Evolutionary conservation across 1,140 invertebrate genomes (phyloP).

Genomic region (Helicorthomorpha holstii): DNA sequence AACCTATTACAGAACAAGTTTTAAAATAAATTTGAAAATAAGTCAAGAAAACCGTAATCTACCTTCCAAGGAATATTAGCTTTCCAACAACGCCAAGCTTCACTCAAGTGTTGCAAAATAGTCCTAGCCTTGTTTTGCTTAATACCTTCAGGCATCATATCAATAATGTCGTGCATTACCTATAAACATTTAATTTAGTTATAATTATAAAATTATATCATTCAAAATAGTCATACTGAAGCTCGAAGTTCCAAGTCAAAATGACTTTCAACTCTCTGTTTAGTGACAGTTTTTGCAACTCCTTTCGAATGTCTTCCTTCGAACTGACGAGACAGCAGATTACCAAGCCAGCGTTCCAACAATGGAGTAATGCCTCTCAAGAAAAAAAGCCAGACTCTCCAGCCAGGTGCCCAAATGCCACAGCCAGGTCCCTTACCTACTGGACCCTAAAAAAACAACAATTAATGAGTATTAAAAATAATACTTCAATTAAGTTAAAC

Average conservation of each 20-base stretch:
- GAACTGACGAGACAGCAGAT: slow-evolving; percentile 92
- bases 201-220: slow-evolving; percentile 14
- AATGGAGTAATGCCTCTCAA: slow-evolving; percentile 97
- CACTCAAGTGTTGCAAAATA: slow-evolving; percentile 95
- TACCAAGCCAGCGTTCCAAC: slow-evolving; percentile 94
- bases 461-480: slow-evolving; percentile 3
- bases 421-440: slow-evolving; percentile 98
- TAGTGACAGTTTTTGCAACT: slow-evolving; percentile 98
- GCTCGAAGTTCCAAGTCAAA: slow-evolving; percentile 96
- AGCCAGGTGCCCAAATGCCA: slow-evolving; percentile 98
- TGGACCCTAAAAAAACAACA: slow-evolving; percentile 48
- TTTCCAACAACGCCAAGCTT: slow-evolving; percentile 99
- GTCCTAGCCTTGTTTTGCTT: slow-evolving; percentile 99
- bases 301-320: slow-evolving; percentile 98
- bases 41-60: slow-evolving; percentile 1
- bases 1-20: slow-evolving; percentile 33
- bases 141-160: slow-evolving; percentile 99
- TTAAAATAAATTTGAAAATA: neutral
- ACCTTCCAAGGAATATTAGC: slow-evolving; percentile 99
- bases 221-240: slow-evolving; percentile 40
- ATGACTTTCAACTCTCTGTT: slow-evolving; percentile 97
- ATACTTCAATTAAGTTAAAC: slow-evolving; percentile 12
- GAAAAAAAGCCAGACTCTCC: slow-evolving; percentile 99
- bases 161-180: slow-evolving; percentile 98
- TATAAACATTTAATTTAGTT: slow-evolving; percentile 16